These are phyloP conservation scores for Marcusenius ussheri DNA, from an alignment of 2,113 vertebrate species.

Conservation along the genomic window DNA sequence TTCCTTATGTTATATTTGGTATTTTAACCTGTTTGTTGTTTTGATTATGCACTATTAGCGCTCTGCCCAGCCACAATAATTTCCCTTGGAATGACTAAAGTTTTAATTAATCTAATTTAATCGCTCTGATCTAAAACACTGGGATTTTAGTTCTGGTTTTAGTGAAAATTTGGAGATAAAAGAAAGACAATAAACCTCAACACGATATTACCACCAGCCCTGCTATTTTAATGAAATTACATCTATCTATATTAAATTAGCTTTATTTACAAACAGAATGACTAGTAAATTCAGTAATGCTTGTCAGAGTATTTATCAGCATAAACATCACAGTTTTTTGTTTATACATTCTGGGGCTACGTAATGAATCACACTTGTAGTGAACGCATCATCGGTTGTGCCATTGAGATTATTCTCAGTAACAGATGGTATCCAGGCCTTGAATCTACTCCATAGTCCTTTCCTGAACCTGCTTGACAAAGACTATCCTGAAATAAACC, in stretches of 20 bases:
- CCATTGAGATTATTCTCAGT: not conserved
- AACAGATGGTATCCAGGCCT: not conserved
- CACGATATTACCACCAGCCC: not conserved
- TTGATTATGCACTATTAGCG: not conserved
- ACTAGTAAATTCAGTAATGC: not conserved
- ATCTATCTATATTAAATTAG: not conserved
- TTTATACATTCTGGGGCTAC: not conserved
- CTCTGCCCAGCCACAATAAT: not conserved
- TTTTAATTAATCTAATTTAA: not conserved
- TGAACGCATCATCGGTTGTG: not conserved
- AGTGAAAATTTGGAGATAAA: not conserved
- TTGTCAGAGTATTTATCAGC: not conserved
- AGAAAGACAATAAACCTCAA: not conserved
- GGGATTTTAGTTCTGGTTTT: not conserved
- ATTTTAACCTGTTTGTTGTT: not conserved
- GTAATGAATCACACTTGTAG: not conserved
- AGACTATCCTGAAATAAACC: not conserved
- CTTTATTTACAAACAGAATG: not conserved
- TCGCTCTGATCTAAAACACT: not conserved
- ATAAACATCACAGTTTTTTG: not conserved
- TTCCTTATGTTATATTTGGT: not conserved
- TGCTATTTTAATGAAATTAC: not conserved
- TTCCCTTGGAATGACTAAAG: not conserved
- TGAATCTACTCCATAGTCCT: not conserved
- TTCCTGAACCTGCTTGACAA: not conserved